phyloP scores from a whole-genome alignment of 30 jellyfish, hydroid and myxozoan species.

The Hydra vulgaris region DNA sequence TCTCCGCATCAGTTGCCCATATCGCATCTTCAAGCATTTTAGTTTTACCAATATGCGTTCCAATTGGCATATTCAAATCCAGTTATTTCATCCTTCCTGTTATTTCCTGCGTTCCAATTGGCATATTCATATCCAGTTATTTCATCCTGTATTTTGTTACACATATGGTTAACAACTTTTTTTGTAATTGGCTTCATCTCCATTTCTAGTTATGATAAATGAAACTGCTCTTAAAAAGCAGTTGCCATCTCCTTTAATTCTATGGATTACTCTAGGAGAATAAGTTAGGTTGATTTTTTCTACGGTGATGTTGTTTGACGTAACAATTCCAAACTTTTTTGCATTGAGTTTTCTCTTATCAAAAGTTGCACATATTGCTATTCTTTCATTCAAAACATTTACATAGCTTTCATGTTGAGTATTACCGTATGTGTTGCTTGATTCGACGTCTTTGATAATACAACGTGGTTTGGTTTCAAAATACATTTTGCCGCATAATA shows the following conservation, averaged over 20 bases:
- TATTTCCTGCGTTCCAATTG: too few relatives aligned
- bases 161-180: background rate
- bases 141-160: too few relatives aligned
- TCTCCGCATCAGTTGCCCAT: too few relatives aligned
- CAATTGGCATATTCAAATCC: too few relatives aligned
- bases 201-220: background rate
- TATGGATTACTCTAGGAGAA: background rate
- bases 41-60: too few relatives aligned
- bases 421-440: background rate
- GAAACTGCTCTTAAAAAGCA: background rate
- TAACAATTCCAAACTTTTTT: background rate
- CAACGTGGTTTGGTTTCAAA: too few relatives aligned
- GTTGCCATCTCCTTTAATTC: background rate
- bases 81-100: too few relatives aligned
- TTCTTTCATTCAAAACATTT: background rate
- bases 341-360: background rate
- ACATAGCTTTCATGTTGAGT: background rate
- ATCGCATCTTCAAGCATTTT: too few relatives aligned
- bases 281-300: background rate
- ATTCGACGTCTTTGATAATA: background rate
- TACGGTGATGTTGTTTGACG: background rate
- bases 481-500: too few relatives aligned
- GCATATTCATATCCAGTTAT: too few relatives aligned
- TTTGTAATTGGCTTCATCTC: background rate
- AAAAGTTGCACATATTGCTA: background rate